Conservation (phyloP, 1,140 invertebrate species). For the Brachionus koreanus region DNA sequence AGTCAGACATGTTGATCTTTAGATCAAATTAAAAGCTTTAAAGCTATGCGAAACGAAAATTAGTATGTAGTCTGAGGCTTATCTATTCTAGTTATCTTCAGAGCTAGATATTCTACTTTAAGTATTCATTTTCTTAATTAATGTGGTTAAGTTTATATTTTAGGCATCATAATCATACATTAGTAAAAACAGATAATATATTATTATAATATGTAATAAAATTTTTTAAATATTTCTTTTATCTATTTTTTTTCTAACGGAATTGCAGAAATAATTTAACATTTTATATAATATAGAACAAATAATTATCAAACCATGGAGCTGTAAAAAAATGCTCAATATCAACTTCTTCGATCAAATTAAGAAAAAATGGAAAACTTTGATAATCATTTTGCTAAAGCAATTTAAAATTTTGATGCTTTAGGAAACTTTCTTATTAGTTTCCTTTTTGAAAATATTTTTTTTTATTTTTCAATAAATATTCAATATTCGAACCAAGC, state of each 20-base stretch:
- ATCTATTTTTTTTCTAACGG: conserved; percentile 31
- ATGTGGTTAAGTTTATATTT: not conserved
- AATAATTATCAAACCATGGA: too few species aligned
- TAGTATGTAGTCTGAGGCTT: not conserved
- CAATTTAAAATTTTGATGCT: too few species aligned
- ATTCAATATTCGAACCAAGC: too few species aligned
- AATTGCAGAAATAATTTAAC: conserved; percentile 15
- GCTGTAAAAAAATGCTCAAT: too few species aligned
- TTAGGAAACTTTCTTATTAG: too few species aligned
- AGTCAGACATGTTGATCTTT: too few species aligned
- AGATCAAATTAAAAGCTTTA: not conserved
- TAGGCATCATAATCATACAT: not conserved
- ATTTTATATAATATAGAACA: conserved; percentile 12
- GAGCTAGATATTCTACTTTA: not conserved
- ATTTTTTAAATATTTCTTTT: conserved; percentile 42
- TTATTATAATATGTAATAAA: not conserved
- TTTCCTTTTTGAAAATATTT: too few species aligned
- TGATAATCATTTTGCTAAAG: too few species aligned
- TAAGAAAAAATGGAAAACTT: too few species aligned
- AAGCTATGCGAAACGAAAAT: not conserved
- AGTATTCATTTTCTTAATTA: not conserved
- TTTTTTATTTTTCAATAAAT: too few species aligned
- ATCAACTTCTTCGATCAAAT: too few species aligned
- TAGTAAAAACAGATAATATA: not conserved
- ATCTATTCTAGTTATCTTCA: not conserved